These are phyloP conservation scores for Malurus splendens DNA, from an alignment of 2,797 vertebrate genomes.

Conservation along the genomic window DNA sequence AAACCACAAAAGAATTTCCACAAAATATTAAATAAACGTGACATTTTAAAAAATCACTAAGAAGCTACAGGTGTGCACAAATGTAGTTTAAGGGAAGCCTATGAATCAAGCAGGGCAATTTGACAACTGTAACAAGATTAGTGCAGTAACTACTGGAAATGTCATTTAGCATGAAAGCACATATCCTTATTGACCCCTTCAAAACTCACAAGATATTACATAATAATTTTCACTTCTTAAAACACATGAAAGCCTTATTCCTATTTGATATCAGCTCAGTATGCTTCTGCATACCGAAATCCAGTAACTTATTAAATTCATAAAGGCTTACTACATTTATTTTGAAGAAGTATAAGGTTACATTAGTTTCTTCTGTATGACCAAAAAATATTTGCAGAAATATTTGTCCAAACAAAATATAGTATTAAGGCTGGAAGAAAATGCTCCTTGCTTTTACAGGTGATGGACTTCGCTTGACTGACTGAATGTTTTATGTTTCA, in stretches of 20 bases:
- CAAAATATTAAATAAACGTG: background rate
- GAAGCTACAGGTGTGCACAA: background rate
- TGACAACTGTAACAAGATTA: background rate
- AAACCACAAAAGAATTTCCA: background rate
- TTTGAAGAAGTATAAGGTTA: background rate
- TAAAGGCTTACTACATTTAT: background rate
- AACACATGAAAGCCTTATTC: background rate
- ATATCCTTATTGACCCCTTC: background rate
- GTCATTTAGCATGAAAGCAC: accelerated
- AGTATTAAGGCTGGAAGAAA: background rate
- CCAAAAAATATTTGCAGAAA: background rate
- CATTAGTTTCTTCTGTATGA: background rate
- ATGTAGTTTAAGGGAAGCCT: background rate
- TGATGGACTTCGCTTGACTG: background rate
- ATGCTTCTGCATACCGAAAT: background rate
- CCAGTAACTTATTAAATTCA: background rate
- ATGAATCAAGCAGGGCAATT: background rate
- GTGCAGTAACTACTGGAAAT: background rate
- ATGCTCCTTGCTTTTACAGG: background rate
- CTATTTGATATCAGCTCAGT: background rate
- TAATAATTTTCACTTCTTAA: background rate
- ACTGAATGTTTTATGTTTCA: background rate
- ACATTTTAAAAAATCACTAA: background rate
- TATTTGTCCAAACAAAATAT: background rate
- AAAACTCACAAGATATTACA: background rate